Evolutionary conservation across 1,140 invertebrate species (phyloP).

Genomic region (Drosophila nannoptera): DNA sequence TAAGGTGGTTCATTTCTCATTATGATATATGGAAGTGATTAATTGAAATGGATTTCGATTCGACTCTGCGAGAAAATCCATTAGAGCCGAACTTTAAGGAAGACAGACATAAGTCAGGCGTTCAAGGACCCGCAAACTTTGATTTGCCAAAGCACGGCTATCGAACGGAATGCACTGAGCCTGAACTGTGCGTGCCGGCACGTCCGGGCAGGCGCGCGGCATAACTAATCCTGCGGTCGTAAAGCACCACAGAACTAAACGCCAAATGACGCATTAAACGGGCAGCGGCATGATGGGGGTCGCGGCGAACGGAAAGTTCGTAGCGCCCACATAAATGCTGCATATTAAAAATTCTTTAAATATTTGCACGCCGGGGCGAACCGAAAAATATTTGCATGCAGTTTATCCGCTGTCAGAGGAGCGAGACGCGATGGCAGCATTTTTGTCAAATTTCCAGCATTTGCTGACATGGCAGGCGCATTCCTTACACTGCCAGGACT

Average conservation of each 20-base stretch:
- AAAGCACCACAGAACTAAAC: constrained; percentile 30
- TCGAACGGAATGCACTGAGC: not conserved
- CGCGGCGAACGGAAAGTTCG: not conserved
- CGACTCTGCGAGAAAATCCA: too few species aligned
- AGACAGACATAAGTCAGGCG: not conserved
- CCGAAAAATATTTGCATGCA: constrained; percentile 69
- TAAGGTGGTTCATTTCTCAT: not conserved
- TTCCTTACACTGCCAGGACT: constrained; percentile 51
- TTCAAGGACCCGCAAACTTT: not conserved
- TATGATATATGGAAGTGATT: not conserved
- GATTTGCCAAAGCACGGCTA: constrained; percentile 5
- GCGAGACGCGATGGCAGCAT: constrained; percentile 37
- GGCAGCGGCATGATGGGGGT: not conserved
- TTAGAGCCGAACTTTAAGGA: not conserved
- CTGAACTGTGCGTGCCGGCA: not conserved
- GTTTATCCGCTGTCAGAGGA: constrained; percentile 38
- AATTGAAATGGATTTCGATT: not conserved
- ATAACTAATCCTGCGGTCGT: constrained; percentile 31
- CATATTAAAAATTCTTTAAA: constrained; percentile 75
- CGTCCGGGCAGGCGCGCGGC: constrained; percentile 5
- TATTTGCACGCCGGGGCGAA: constrained; percentile 30
- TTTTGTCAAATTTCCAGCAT: constrained; percentile 68
- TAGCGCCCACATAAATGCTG: constrained; percentile 55
- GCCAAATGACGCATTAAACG: constrained; percentile 48
- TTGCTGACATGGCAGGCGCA: constrained; percentile 57